Evolutionary conservation across 2,888 invertebrate genomes (phyloP), one percentile per base, ranked within the genome.

Genomic region (Congeria kusceri): DNA sequence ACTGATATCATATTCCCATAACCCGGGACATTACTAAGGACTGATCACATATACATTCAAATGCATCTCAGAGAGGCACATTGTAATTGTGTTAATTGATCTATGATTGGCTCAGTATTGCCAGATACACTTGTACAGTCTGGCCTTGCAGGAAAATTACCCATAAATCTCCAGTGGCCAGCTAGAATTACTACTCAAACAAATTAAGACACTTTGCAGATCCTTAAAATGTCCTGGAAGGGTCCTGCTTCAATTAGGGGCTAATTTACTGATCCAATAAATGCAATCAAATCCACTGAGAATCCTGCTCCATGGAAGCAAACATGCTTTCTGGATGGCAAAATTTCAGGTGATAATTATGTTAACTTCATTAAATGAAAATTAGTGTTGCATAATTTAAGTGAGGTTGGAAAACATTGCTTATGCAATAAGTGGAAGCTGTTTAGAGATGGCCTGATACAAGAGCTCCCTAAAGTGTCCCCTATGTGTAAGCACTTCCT

Each of bases 141-240:
- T 39, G 39, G 39, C 13, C 13, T 11, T 39, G 11, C 39, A 13
- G 39, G 39, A 39, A 39, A 39, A 1, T 5, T 15, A 39, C 1
- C 39, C 39, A 39, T 39, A 39, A 39, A 39, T 39, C 39, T 15
- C 39, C 39, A 39, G 39, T 39, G 39, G 39, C 39, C 39, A 39
- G 39, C 39, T 39, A 39, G 39, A 39, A 39, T 53, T n/a, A 23
- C 53, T 53, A 53, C 53, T 7, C 25, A 53, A 53, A 58, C 64
- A 58, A 64, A 69, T 75, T 57, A 61, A 58, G 65, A 78, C 61
- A 73, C 25, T 58, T 13, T 64, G 64, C 78, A 78, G 78, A 57
- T 29, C 27, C 53, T 64, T 63, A 20, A 47, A 46, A 47, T 46
- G 28, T 46, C 28, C 1, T 58, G 57, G 29, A 70, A 66, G 32